These are phyloP conservation scores for Noctua janthina DNA, from an alignment of 2,888 invertebrate species.

Conservation along the genomic window DNA sequence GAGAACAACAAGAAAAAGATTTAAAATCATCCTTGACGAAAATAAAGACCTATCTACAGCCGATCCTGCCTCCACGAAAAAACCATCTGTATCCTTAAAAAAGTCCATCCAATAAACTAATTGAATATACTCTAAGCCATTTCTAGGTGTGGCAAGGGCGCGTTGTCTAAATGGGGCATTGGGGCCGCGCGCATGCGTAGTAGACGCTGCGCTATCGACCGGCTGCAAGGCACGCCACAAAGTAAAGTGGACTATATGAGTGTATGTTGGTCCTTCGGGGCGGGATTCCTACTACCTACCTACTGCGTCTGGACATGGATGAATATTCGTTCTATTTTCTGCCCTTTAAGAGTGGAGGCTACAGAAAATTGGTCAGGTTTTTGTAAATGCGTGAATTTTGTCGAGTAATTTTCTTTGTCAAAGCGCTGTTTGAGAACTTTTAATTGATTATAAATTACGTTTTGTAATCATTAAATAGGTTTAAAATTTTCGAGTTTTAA, in stretches of 20 bases:
- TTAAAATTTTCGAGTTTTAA: neutral
- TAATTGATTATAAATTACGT: conserved; percentile 3
- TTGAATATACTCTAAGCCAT: conserved; percentile 41
- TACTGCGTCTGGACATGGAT: conserved; percentile 20
- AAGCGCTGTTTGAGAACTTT: neutral
- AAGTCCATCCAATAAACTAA: conserved; percentile 27
- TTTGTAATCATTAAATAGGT: neutral
- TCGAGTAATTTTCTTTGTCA: neutral
- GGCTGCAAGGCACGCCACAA: conserved; percentile 31
- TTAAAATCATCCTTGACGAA: too few species aligned
- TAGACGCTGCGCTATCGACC: conserved; percentile 56
- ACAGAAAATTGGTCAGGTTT: neutral
- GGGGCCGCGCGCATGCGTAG: conserved; percentile 59
- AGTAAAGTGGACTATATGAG: conserved; percentile 17
- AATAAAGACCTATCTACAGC: neutral
- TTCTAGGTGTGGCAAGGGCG: conserved; percentile 58
- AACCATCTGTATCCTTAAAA: neutral
- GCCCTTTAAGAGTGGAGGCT: neutral
- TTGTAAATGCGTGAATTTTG: neutral
- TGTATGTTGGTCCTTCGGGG: conserved; percentile 19
- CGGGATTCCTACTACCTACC: neutral
- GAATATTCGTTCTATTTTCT: conserved; percentile 15
- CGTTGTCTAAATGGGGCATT: conserved; percentile 38
- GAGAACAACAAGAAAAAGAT: too few species aligned
- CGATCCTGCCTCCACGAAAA: neutral